Percentiles rank a stretch among this genome's conserved stretches.
Conservation (phyloP, 2,797 vertebrate species). For the Pelodytes ibericus region DNA sequence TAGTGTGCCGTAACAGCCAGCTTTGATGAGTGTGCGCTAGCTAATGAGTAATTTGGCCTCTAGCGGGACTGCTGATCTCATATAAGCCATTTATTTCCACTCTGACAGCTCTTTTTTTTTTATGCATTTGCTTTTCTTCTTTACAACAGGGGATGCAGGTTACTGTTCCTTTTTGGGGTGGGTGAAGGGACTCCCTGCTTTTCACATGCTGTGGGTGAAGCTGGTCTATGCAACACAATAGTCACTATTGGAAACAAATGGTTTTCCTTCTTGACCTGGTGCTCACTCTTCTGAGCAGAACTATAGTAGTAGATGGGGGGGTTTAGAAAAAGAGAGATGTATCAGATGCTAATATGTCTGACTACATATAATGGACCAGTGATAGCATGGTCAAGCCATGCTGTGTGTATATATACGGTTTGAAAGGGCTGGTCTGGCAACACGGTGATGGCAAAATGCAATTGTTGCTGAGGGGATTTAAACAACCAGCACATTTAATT, state of each 20-base stretch:
- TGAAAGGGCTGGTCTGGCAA: too few species aligned
- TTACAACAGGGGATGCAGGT: not conserved
- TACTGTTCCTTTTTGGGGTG: not conserved
- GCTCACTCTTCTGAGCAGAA: too few species aligned
- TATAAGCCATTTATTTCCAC: slow-evolving; percentile 23
- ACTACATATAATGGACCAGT: too few species aligned
- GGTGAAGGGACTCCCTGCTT: not conserved
- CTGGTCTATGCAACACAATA: slow-evolving; percentile 46
- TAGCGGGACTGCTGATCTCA: not conserved
- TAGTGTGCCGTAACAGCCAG: not conserved
- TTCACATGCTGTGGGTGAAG: not conserved
- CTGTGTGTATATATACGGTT: too few species aligned
- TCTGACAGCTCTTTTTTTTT: not conserved
- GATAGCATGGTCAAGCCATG: too few species aligned
- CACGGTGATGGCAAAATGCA: too few species aligned
- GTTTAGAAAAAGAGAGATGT: too few species aligned
- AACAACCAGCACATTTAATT: slow-evolving; percentile 27
- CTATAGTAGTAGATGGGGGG: too few species aligned
- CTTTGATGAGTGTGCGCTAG: not conserved
- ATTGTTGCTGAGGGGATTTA: not conserved
- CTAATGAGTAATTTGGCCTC: not conserved
- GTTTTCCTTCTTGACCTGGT: not conserved
- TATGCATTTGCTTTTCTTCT: slow-evolving; percentile 12
- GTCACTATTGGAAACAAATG: slow-evolving; percentile 1
- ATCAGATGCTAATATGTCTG: too few species aligned